Conservation (phyloP, 2,888 invertebrate species). For the Ceraclea dissimilis region DNA sequence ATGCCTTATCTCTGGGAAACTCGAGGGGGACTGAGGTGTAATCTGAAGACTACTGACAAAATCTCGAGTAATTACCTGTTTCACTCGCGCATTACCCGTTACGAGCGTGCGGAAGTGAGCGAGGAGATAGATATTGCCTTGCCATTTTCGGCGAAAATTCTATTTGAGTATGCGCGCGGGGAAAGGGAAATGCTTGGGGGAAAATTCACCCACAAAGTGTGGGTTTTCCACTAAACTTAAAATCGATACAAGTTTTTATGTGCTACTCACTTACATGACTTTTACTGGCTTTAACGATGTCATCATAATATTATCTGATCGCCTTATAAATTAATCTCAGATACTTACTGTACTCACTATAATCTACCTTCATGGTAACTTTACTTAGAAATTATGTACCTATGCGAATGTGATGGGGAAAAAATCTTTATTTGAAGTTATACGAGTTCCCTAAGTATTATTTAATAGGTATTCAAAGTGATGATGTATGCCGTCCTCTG, state of each 20-base stretch:
- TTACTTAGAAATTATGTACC: no score
- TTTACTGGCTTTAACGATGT: conserved; percentile 3
- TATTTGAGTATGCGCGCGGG: conserved; percentile 18
- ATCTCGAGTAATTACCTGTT: conserved; percentile 19
- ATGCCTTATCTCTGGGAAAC: conserved; percentile 11
- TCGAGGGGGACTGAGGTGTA: conserved; percentile 14
- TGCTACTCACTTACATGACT: conserved; percentile 8
- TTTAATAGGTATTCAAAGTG: no score
- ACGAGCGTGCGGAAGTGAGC: conserved; percentile 14
- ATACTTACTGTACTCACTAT: no score
- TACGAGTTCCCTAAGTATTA: no score
- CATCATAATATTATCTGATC: background rate
- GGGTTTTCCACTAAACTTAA: conserved; percentile 17
- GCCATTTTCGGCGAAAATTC: conserved; percentile 16
- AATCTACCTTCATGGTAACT: no score
- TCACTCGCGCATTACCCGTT: conserved; percentile 17
- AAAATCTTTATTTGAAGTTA: no score
- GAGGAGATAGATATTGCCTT: conserved; percentile 11
- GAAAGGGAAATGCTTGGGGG: conserved; percentile 10
- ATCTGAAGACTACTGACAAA: conserved; percentile 20
- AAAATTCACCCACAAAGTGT: conserved; percentile 13
- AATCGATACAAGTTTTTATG: conserved; percentile 19
- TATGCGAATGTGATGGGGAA: no score
- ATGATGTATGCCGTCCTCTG: no score
- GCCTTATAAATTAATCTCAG: background rate